phyloP scores from a whole-genome alignment of 2,888 invertebrate species.

The Drosophila colorata region DNA sequence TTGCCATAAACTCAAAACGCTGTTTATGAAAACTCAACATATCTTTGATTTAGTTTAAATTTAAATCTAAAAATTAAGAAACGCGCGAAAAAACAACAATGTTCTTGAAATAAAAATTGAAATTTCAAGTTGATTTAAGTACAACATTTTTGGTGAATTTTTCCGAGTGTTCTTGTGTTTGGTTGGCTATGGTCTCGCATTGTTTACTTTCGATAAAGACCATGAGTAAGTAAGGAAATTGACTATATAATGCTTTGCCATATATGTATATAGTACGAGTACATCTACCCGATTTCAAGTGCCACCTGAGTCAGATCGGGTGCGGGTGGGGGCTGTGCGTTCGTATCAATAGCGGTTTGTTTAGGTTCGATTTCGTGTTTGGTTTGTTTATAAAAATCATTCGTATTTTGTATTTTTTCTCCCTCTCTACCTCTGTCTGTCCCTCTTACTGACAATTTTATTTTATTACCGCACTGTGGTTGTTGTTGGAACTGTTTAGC shows the following conservation, averaged over 20 bases:
- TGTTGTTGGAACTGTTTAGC: constrained; percentile 62
- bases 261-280: constrained; percentile 14
- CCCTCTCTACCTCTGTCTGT: constrained; percentile 12
- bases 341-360: constrained; percentile 70
- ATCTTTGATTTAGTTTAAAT: too few species aligned
- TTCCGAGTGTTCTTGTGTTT: background rate
- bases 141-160: background rate
- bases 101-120: too few species aligned
- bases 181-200: constrained; percentile 4
- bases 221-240: constrained; percentile 57
- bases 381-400: constrained; percentile 70
- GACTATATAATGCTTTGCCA: constrained; percentile 59
- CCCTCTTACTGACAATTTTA: constrained; percentile 42
- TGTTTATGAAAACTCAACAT: too few species aligned
- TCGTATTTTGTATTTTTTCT: constrained; percentile 33
- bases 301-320: constrained; percentile 65
- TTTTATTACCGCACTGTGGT: constrained; percentile 62
- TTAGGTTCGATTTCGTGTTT: constrained; percentile 73
- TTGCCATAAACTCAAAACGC: too few species aligned
- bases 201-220: constrained; percentile 75
- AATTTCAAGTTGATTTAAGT: too few species aligned
- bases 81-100: too few species aligned
- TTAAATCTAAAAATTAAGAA: too few species aligned
- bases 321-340: background rate
- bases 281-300: constrained; percentile 52